Conservation (phyloP, 2,113 vertebrate genomes). For the Chlorodrepanis virens region DNA sequence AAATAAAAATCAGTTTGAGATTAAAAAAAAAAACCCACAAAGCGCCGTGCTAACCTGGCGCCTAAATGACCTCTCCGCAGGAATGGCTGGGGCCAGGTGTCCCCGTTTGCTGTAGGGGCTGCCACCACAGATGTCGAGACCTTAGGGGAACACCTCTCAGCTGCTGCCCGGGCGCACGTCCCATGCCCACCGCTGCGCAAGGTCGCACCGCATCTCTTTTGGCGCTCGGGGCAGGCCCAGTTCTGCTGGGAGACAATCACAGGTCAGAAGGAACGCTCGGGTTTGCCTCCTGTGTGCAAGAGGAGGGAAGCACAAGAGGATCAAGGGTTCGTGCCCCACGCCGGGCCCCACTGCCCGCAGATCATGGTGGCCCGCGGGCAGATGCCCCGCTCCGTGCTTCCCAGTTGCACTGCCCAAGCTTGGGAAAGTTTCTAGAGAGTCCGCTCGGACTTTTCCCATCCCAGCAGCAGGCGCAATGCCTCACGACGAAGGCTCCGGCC, state of each 20-base stretch:
- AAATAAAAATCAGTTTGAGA: background rate
- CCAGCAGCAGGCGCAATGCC: background rate
- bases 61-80: background rate
- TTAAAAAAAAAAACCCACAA: background rate
- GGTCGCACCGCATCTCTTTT: background rate
- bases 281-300: background rate
- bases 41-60: background rate
- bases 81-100: background rate
- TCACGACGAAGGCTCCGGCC: background rate
- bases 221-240: background rate
- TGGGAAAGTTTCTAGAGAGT: background rate
- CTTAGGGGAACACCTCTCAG: background rate
- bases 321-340: background rate
- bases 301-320: background rate
- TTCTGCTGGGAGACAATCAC: constrained; percentile 13
- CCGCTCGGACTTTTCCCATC: background rate
- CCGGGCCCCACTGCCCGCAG: background rate
- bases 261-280: background rate
- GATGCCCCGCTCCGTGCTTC: background rate
- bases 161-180: background rate
- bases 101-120: background rate
- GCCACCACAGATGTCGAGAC: background rate
- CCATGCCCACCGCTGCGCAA: background rate
- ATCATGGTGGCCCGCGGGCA: background rate
- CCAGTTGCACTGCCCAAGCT: background rate